A percentile compares a stretch with the other conserved stretches of the same genome.
phyloP scores from a whole-genome alignment of 2,888 invertebrate species.

The Eupithecia abbreviata region DNA sequence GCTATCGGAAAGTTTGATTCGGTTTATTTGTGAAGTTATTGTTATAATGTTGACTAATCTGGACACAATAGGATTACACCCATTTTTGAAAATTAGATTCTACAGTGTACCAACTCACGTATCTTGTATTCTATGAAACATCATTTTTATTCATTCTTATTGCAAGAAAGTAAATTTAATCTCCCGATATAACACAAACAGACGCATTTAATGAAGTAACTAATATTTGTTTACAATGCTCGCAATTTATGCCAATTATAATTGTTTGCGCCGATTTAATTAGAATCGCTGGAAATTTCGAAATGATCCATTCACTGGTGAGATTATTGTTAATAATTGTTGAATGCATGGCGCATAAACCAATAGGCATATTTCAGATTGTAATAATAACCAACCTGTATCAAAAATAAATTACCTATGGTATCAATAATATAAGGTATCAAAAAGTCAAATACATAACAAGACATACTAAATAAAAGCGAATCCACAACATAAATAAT shows the following conservation, averaged over 20 bases:
- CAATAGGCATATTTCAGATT: background rate
- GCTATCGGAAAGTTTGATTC: background rate
- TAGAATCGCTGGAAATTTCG: conserved; percentile 42
- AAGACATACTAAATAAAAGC: background rate
- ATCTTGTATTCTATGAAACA: background rate
- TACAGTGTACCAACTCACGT: background rate
- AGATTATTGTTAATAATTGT: background rate
- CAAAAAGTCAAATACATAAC: background rate
- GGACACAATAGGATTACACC: no score
- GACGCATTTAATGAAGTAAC: conserved; percentile 43
- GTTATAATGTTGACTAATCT: no score
- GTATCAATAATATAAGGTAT: background rate
- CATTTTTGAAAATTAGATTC: no score
- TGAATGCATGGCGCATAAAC: background rate
- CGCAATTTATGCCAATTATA: conserved; percentile 48
- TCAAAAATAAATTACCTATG: no score
- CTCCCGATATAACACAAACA: conserved; percentile 32
- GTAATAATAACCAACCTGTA: background rate
- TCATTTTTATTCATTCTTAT: background rate
- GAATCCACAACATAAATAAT: background rate
- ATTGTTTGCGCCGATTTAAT: conserved; percentile 52
- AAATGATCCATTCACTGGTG: background rate
- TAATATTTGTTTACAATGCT: conserved; percentile 39
- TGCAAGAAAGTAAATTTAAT: background rate
- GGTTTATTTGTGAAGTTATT: background rate